A percentile compares a stretch with the other conserved stretches of the same genome.
Evolutionary conservation across 30 jellyfish, hydroid and myxozoan genomes (phyloP).

Genomic region (Aurelia sp.): DNA sequence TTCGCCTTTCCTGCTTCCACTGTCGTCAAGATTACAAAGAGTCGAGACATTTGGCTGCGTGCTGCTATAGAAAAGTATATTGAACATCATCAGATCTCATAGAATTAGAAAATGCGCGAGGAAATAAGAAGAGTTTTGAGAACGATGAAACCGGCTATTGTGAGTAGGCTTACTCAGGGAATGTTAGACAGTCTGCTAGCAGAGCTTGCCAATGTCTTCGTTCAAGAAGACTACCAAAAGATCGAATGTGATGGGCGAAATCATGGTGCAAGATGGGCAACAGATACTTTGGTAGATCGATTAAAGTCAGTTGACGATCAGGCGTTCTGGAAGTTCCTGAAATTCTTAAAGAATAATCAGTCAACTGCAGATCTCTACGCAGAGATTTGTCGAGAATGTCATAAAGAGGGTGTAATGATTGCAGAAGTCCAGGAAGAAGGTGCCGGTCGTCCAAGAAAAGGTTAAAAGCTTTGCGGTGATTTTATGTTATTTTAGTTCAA

Average conservation of each 20-base stretch:
- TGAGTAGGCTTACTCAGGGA: slow-evolving; percentile 2
- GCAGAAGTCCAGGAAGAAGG: no score
- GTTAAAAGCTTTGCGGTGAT: no score
- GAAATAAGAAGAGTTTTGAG: slow-evolving; percentile 4
- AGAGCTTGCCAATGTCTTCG: background rate
- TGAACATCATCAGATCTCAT: background rate
- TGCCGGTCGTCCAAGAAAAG: no score
- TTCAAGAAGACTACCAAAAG: slow-evolving; percentile 18
- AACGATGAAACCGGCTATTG: background rate
- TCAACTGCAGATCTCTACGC: slow-evolving; percentile 17
- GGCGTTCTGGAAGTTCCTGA: slow-evolving; percentile 20
- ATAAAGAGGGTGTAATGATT: no score
- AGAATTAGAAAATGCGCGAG: background rate
- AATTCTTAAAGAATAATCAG: background rate
- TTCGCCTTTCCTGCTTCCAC: no score
- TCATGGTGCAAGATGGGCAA: slow-evolving; percentile 45
- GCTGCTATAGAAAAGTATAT: background rate
- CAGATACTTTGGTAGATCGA: slow-evolving; percentile 41
- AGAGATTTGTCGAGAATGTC: no score
- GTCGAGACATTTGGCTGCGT: no score
- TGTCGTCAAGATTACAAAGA: no score
- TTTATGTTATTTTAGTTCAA: no score
- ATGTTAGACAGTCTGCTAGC: slow-evolving; percentile 11
- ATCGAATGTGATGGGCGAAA: slow-evolving; percentile 33
- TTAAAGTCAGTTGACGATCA: slow-evolving; percentile 10